These are phyloP conservation scores for Brachionus koreanus DNA, from an alignment of 1,140 invertebrate genomes.

Conservation along the genomic window DNA sequence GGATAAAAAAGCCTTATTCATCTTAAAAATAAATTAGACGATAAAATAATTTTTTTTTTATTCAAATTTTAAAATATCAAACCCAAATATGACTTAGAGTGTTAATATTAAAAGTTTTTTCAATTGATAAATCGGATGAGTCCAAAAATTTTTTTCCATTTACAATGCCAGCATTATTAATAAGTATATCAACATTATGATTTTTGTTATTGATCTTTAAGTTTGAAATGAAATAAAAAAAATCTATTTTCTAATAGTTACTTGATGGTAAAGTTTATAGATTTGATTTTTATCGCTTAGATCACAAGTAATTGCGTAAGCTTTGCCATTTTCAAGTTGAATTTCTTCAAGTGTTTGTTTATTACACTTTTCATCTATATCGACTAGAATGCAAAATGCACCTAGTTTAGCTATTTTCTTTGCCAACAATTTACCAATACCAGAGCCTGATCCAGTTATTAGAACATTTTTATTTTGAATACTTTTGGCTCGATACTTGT, in stretches of 20 bases:
- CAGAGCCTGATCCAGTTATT: slow-evolving; percentile 74
- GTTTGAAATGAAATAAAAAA: neutral
- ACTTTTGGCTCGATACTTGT: slow-evolving; percentile 49
- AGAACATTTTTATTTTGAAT: slow-evolving; percentile 73
- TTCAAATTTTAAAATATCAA: neutral
- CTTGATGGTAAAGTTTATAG: slow-evolving; percentile 72
- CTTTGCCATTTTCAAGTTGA: neutral
- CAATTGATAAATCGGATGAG: slow-evolving; percentile 69
- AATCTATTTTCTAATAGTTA: neutral
- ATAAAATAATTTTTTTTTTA: neutral
- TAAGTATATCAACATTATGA: slow-evolving; percentile 77
- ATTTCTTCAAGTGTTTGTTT: slow-evolving; percentile 67
- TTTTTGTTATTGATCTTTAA: slow-evolving; percentile 61
- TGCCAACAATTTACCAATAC: slow-evolving; percentile 78
- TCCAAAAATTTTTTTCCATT: slow-evolving; percentile 77
- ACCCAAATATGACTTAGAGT: slow-evolving; percentile 66
- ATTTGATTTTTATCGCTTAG: slow-evolving; percentile 70
- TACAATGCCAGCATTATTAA: slow-evolving; percentile 92
- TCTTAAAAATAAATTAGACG: slow-evolving; percentile 49
- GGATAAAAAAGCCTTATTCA: slow-evolving; percentile 70
- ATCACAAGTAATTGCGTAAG: slow-evolving; percentile 59
- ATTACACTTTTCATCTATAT: slow-evolving; percentile 70
- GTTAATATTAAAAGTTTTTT: slow-evolving; percentile 67
- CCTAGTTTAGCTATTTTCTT: slow-evolving; percentile 73
- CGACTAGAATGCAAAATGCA: slow-evolving; percentile 76